Evolutionary conservation across 2,797 vertebrate species (phyloP).

Genomic region (Hozukius guyotensis): DNA sequence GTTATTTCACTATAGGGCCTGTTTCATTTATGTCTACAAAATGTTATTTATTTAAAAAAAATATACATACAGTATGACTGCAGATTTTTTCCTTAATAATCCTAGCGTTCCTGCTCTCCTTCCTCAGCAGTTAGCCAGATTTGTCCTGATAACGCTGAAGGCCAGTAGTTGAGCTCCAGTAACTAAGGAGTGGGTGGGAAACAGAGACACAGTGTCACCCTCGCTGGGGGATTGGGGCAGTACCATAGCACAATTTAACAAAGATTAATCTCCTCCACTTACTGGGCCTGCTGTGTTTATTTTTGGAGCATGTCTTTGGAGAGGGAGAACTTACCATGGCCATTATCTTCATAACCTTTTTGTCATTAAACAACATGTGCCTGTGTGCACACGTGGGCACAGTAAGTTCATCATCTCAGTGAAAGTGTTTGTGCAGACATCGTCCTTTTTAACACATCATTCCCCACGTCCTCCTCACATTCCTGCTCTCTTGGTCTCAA

Average conservation of each 20-base stretch:
- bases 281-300: conserved; percentile 34
- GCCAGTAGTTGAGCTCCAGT: conserved; percentile 20
- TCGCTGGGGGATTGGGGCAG: conserved; percentile 13
- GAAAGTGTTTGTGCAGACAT: not conserved
- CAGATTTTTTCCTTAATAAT: not conserved
- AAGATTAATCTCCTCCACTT: conserved; percentile 66
- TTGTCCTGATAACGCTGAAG: not conserved
- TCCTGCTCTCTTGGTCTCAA: not conserved
- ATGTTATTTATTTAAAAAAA: not conserved
- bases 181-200: conserved; percentile 31
- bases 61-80: not conserved
- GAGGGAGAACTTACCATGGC: conserved; percentile 1
- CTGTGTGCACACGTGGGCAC: not conserved
- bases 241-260: conserved; percentile 39
- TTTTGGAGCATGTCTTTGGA: conserved; percentile 27
- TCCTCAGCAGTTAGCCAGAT: conserved; percentile 5
- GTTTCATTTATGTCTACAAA: conserved; percentile 18
- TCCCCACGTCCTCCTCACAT: not conserved
- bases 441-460: not conserved
- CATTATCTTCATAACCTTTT: conserved; percentile 39
- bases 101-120: not conserved
- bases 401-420: conserved; percentile 1
- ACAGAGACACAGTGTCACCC: conserved; percentile 23
- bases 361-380: conserved; percentile 15
- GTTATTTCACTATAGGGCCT: not conserved